phyloP scores from a whole-genome alignment of 1,140 invertebrate species.

The Drosophila serrata region DNA sequence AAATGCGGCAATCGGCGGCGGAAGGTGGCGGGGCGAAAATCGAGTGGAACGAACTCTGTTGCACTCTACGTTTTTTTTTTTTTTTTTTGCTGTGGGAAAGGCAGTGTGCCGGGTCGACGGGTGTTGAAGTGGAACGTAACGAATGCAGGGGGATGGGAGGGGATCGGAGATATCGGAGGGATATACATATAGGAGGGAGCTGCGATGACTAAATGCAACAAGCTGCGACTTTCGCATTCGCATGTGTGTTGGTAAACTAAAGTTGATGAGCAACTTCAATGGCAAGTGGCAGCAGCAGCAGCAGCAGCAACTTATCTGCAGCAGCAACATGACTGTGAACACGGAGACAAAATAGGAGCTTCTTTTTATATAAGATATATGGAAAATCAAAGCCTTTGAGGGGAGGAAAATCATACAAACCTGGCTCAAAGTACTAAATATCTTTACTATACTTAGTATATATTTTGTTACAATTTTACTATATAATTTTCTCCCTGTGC shows the following conservation, averaged over 20 bases:
- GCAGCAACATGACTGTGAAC: slow-evolving; percentile 51
- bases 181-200: slow-evolving; percentile 11
- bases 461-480: background rate
- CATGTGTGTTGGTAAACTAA: slow-evolving; percentile 61
- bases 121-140: slow-evolving; percentile 79
- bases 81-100: slow-evolving; percentile 80
- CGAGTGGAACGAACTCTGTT: slow-evolving; percentile 82
- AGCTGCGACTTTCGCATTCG: slow-evolving; percentile 69
- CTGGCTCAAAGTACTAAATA: background rate
- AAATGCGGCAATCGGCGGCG: slow-evolving; percentile 8
- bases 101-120: slow-evolving; percentile 63
- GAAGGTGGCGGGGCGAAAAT: slow-evolving; percentile 18
- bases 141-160: slow-evolving; percentile 27
- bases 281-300: slow-evolving; percentile 70
- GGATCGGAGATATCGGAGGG: slow-evolving; percentile 11
- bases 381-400: too few species aligned
- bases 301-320: slow-evolving; percentile 57
- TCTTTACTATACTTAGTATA: background rate
- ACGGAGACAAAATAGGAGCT: background rate
- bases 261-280: slow-evolving; percentile 79
- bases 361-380: background rate
- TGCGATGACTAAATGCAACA: slow-evolving; percentile 79
- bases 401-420: too few species aligned
- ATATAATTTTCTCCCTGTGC: background rate
- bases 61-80: slow-evolving; percentile 64